Percentiles rank a stretch among this genome's conserved stretches.
Evolutionary conservation across 2,113 vertebrate genomes (phyloP).

Genomic region (Catharus minimus): DNA sequence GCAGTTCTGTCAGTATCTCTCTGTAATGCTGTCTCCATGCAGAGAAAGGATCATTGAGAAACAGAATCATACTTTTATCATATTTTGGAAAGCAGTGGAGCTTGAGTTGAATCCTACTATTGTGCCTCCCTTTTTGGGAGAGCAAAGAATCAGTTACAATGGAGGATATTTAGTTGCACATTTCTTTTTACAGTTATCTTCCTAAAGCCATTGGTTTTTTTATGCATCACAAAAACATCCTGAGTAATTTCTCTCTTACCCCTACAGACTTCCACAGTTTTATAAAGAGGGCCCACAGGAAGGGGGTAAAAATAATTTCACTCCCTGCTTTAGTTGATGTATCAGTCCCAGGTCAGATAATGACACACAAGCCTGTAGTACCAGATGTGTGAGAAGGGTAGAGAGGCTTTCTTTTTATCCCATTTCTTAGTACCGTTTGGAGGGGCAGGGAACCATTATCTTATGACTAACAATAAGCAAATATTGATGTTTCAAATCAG

Average conservation of each 20-base stretch:
- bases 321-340: neutral
- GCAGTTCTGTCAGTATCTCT: neutral
- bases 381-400: neutral
- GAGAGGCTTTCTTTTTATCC: neutral
- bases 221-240: neutral
- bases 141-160: neutral
- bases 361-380: neutral
- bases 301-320: neutral
- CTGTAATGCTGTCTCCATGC: neutral
- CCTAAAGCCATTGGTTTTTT: slow-evolving; percentile 58
- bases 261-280: slow-evolving; percentile 25
- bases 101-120: slow-evolving; percentile 26
- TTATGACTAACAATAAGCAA: neutral
- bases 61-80: neutral
- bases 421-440: neutral
- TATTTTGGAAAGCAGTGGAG: slow-evolving; percentile 24
- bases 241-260: neutral
- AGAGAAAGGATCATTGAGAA: slow-evolving; percentile 35
- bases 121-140: slow-evolving; percentile 40
- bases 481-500: neutral
- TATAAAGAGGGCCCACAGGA: neutral
- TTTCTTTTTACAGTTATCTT: slow-evolving; percentile 65
- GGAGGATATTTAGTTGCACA: slow-evolving; percentile 56
- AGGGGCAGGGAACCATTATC: neutral
- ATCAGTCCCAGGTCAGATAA: neutral